Percentiles rank a stretch among this genome's conserved stretches.
These are phyloP conservation scores for Bradypodion pumilum DNA, from an alignment of 2,797 vertebrate genomes.

Conservation along the genomic window DNA sequence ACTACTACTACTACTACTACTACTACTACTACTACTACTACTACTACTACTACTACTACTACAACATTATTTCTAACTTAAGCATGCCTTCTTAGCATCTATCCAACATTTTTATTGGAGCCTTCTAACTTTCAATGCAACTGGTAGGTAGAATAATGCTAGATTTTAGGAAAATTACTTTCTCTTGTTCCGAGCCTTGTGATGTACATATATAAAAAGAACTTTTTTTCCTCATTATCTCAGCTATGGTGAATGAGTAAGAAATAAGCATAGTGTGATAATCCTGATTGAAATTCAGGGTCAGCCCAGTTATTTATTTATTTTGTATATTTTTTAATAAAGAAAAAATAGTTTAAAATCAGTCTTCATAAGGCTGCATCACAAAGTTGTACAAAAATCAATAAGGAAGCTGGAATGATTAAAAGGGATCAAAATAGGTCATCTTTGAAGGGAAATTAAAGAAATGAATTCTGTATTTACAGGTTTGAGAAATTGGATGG, in stretches of 20 bases:
- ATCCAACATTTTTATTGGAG: no score
- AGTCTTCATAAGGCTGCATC: background rate
- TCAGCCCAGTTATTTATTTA: slow-evolving; percentile 8
- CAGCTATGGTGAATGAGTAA: background rate
- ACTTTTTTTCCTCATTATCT: background rate
- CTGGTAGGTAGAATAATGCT: background rate
- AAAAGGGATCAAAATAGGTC: slow-evolving; percentile 31
- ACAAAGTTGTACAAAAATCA: slow-evolving; percentile 27
- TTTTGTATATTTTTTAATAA: slow-evolving; percentile 12
- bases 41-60: no score
- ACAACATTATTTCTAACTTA: no score
- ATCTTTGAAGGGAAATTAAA: slow-evolving; percentile 24
- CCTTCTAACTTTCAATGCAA: background rate
- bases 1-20: no score
- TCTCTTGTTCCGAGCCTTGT: background rate
- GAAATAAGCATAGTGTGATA: slow-evolving; percentile 8
- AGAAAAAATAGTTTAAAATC: slow-evolving; percentile 14
- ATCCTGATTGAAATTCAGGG: slow-evolving; percentile 15
- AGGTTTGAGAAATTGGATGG: background rate
- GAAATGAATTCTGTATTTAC: slow-evolving; percentile 14
- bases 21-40: no score
- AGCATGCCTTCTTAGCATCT: no score
- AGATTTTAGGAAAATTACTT: background rate
- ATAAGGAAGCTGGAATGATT: slow-evolving; percentile 43
- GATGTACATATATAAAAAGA: background rate